A percentile compares a stretch with the other conserved stretches of the same genome.
Conservation (phyloP, 2,113 vertebrate species). For the Tenrec ecaudatus region DNA sequence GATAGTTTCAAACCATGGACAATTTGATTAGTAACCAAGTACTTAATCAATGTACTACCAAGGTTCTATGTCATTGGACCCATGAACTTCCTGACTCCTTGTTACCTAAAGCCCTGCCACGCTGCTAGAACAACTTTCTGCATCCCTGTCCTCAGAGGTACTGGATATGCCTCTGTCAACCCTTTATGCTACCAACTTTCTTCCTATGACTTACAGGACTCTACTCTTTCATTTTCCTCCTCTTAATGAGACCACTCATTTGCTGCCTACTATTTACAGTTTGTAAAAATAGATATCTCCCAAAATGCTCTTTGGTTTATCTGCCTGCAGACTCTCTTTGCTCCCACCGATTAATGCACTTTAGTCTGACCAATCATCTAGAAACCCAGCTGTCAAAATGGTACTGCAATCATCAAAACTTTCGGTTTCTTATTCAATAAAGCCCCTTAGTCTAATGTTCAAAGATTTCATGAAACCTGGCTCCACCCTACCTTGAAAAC, state of each 20-base stretch:
- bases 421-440: not conserved
- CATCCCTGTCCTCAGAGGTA: no score
- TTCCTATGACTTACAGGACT: not conserved
- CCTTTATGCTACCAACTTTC: not conserved
- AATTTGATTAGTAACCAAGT: not conserved
- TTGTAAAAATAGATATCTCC: no score
- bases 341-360: not conserved
- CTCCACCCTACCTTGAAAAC: not conserved
- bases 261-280: no score
- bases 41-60: not conserved
- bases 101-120: not conserved
- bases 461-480: not conserved
- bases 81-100: not conserved
- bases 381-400: not conserved
- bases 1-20: not conserved
- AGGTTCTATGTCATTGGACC: not conserved
- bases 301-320: not conserved
- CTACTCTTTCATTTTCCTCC: conserved; percentile 8
- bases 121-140: not conserved
- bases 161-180: no score
- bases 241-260: not conserved
- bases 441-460: not conserved
- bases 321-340: not conserved
- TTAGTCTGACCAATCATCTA: not conserved
- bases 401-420: not conserved